Conservation (phyloP, 1,140 invertebrate genomes). For the Epicauta chinensis region DNA sequence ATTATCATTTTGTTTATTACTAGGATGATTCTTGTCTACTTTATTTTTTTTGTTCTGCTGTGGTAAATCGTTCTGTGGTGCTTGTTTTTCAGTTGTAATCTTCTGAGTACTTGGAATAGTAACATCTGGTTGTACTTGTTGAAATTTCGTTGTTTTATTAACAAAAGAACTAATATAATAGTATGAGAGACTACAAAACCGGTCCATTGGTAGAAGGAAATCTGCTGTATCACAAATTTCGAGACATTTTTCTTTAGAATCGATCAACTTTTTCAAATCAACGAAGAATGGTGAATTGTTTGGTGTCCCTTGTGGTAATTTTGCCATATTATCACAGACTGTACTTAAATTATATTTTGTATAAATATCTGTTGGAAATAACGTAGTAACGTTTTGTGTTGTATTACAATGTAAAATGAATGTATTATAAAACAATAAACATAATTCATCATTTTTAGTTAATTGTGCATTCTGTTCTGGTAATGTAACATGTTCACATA, state of each 20-base stretch:
- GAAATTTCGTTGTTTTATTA: too few species aligned
- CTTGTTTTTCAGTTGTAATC: too few species aligned
- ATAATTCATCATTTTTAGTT: neutral
- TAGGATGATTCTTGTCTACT: too few species aligned
- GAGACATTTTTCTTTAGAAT: neutral
- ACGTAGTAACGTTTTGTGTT: neutral
- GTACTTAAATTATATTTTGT: neutral
- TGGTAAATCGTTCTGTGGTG: too few species aligned
- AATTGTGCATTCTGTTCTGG: neutral
- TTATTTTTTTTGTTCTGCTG: too few species aligned
- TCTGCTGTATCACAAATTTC: neutral
- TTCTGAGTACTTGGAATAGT: too few species aligned
- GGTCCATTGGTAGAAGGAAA: neutral
- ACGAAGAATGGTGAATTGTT: too few species aligned
- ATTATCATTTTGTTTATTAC: too few species aligned
- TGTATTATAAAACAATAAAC: neutral
- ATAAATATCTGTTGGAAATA: neutral
- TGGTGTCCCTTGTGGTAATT: neutral
- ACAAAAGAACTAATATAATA: too few species aligned
- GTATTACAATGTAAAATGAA: neutral
- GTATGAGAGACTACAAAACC: neutral
- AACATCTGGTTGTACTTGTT: too few species aligned
- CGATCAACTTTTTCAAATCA: neutral
- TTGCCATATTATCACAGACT: constrained; percentile 1
- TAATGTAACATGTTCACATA: neutral